Evolutionary conservation across 2,113 vertebrate species (phyloP), one percentile per base, ranked within the genome.

Genomic region (Hippocampus comes): DNA sequence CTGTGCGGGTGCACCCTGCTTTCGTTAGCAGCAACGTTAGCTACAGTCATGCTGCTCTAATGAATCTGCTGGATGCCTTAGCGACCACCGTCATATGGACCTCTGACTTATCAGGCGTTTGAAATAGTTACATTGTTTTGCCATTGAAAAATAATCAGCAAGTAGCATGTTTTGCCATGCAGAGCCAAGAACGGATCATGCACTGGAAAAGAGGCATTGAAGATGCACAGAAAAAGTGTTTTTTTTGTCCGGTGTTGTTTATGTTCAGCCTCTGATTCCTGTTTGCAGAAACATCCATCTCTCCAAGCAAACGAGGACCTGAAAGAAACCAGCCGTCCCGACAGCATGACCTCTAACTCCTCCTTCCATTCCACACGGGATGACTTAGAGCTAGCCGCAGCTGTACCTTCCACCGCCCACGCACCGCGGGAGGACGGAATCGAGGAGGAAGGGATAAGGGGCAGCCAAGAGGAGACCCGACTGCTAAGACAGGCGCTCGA

Each of bases 341-440:
- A 91, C 79, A 87, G 92, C 27, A 67, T 90, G 76, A 92, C 94
- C 55, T 95, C 93, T 43, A 93, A 92, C 76, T 78, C 90, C 68
- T 93, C 92, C 63, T 94, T 87, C 70, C 93, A 91, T 83, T 94
- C 95, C 79, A 92, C 91, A 9, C 93, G 91, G 69, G 91, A 92
- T 23, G 94, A 95, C 48, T 87, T 94, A 53, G 93, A 93, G 1
- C 42, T 27, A 17, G 64, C 64, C 3, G 43, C 43, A 23, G 43
- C 43, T 25, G 64, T 48, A 65, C 41, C 63, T 81, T 79, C 27
- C 73, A 85, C 53, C 71, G 59, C 73, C 73, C 21, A 70, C 73
- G 20, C 70, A 46, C 20, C 49, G 71, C 5, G 61, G 72, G 63
- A 14, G 8, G 76, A 70, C 38, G 71, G 57, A 42, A 21, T 75